Conservation (phyloP, 2,113 vertebrate genomes). For the Oreochromis tanganicae region DNA sequence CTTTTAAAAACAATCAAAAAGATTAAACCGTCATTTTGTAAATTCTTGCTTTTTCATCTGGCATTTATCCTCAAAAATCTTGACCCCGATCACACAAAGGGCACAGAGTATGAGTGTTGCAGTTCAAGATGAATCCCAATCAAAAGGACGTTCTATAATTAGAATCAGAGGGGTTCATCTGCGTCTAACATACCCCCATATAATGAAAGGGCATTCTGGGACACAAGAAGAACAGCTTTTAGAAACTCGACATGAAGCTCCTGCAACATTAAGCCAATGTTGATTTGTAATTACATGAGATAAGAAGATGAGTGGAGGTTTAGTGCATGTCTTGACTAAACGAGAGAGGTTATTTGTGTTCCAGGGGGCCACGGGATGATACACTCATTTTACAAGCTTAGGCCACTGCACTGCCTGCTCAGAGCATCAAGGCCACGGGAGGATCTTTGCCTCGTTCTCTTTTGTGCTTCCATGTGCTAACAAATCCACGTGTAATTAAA, state of each 20-base stretch:
- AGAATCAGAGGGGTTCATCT: background rate
- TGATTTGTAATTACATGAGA: constrained; percentile 46
- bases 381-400: constrained; percentile 36
- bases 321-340: constrained; percentile 39
- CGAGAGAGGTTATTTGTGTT: constrained; percentile 45
- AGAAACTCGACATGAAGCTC: background rate
- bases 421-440: background rate
- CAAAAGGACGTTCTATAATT: background rate
- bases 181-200: background rate
- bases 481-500: background rate
- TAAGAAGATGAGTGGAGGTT: constrained; percentile 50
- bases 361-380: constrained; percentile 3
- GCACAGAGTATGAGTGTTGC: background rate
- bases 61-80: background rate
- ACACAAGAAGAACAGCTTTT: constrained; percentile 6
- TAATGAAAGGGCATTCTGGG: background rate
- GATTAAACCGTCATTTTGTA: background rate
- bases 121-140: constrained; percentile 15
- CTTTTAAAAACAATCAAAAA: background rate
- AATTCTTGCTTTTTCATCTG: background rate
- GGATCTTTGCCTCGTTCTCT: background rate
- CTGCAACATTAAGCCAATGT: constrained; percentile 23
- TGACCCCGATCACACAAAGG: background rate
- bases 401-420: background rate
- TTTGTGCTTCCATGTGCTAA: background rate